Base-by-base conservation (phyloP, 2,113 vertebrate genomes). In the Parotia lawesii region DNA sequence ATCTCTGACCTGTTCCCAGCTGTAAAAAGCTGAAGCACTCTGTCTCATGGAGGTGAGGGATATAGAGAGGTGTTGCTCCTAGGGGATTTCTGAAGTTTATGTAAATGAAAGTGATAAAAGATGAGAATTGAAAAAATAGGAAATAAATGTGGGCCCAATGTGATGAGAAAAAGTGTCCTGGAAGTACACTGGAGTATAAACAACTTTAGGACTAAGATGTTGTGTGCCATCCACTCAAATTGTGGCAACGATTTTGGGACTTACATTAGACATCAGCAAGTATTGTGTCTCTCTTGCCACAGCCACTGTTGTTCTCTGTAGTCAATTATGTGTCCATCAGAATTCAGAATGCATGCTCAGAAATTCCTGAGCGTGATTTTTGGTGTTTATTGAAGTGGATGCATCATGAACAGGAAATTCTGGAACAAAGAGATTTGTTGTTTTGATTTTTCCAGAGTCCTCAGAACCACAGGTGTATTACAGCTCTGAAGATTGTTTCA, bases 61-160 rank as follows among this genome's bases (percentile, higher is more conserved):
- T 77, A 67, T 13, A 85, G 35, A 42, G 31, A 45, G 10, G 37
- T 87, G 17, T 45, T 75, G n/a, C 12, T 9, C n/a, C 3, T 42
- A 12, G 56, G 16, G 10, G 11, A 62, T 47, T 87, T 86, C 38
- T 83, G n/a, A 79, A 85, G 27, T 75, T 70, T 44, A n/a, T 37
- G 10, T 64, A 67, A 81, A 85, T 75, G 25, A 28, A 74, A 75
- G 18, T 15, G 5, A 20, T 83, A 40, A 65, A 87, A 75, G 4
- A 73, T 70, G 45, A 80, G 11, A 57, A 70, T 85, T 84, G 72
- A 66, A 90, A 84, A 29, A 91, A 23, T 21, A 48, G 40, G 56
- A 69, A 76, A n/a, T 28, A 24, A 73, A 21, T 0, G 1, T 29
- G 7, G 29, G 5, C n/a, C 40, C 0, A 0, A 40, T 37, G 13